Evolutionary conservation across 2,113 vertebrate species (phyloP).

Genomic region (Echinops telfairi): DNA sequence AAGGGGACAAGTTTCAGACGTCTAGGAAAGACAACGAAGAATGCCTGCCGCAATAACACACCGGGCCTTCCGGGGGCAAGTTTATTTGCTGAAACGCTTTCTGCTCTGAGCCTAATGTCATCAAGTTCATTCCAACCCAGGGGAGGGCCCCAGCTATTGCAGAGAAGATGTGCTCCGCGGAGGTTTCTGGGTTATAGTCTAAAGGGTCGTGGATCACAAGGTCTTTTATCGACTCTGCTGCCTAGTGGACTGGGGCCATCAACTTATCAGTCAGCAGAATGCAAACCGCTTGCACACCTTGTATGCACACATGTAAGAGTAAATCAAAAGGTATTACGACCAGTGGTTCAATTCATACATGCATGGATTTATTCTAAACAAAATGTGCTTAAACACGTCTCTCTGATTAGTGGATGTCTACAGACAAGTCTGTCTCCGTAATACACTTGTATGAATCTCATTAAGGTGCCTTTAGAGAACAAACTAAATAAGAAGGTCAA

Average conservation of each 20-base stretch:
- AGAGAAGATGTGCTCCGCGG: not conserved
- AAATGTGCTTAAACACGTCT: too few species aligned
- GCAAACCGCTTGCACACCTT: not conserved
- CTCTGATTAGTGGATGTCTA: too few species aligned
- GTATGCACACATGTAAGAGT: too few species aligned
- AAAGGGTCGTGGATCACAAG: not conserved
- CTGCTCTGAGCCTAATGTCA: not conserved
- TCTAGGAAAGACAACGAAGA: not conserved
- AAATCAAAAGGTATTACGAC: too few species aligned
- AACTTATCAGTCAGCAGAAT: not conserved
- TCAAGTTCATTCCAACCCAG: not conserved
- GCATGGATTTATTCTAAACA: too few species aligned
- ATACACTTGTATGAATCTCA: too few species aligned
- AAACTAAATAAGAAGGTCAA: too few species aligned
- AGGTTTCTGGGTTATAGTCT: not conserved
- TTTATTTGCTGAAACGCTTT: slow-evolving; percentile 2
- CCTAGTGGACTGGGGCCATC: not conserved
- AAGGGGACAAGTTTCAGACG: not conserved
- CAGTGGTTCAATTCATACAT: too few species aligned
- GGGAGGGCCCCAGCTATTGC: not conserved
- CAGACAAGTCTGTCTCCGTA: too few species aligned
- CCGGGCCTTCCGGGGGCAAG: not conserved
- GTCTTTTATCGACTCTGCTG: not conserved
- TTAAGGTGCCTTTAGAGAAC: too few species aligned
- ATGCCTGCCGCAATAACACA: not conserved